Evolutionary conservation across 1,140 invertebrate species (phyloP).

Genomic region (Drosophila miranda): DNA sequence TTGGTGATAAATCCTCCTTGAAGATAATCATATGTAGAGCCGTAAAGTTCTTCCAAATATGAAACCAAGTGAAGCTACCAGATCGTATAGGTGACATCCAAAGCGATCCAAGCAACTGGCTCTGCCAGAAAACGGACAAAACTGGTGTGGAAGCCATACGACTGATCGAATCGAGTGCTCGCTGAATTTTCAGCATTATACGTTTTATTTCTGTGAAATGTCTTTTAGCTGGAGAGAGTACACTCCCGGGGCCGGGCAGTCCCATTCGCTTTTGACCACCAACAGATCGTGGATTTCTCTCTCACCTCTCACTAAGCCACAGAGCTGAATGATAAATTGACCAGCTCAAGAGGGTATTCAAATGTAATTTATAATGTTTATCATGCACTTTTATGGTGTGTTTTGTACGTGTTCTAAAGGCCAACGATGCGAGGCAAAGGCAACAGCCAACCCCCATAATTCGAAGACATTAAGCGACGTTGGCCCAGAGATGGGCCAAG

Average conservation of each 20-base stretch:
- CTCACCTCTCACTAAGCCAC: conserved; percentile 16
- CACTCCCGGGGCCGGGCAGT: conserved; percentile 14
- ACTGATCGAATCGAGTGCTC: no score
- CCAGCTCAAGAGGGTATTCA: conserved; percentile 46
- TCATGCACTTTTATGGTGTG: conserved; percentile 49
- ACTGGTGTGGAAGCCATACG: no score
- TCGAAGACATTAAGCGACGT: conserved; percentile 46
- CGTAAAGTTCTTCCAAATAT: no score
- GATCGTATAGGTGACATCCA: no score
- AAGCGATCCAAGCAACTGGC: no score
- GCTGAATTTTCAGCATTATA: no score
- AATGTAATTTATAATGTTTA: conserved; percentile 54
- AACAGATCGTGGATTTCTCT: conserved; percentile 20
- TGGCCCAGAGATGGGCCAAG: conserved; percentile 48
- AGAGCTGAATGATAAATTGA: conserved; percentile 39
- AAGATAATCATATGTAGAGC: no score
- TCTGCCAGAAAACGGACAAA: no score
- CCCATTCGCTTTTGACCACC: conserved; percentile 21
- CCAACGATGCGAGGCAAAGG: conserved; percentile 34
- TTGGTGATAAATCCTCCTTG: no score
- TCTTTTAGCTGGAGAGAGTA: conserved; percentile 14
- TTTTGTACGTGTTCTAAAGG: conserved; percentile 61
- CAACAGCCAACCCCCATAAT: conserved; percentile 55
- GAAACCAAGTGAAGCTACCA: no score
- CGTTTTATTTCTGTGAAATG: conserved; percentile 10